Evolutionary conservation across 2,113 vertebrate species (phyloP).

Genomic region (Elachura formosa): DNA sequence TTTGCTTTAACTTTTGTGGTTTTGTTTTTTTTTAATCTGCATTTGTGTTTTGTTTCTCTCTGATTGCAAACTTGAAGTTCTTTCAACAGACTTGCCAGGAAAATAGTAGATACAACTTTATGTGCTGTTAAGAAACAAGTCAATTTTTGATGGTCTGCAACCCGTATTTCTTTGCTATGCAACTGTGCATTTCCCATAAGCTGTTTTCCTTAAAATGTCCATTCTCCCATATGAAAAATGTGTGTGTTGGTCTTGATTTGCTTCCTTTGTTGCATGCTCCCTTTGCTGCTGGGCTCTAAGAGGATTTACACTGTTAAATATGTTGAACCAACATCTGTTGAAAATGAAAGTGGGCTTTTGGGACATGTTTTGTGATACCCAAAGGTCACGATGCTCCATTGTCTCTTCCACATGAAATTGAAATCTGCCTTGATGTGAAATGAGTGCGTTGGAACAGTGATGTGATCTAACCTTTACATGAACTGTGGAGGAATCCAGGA

Average conservation of each 20-base stretch:
- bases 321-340: constrained; percentile 21
- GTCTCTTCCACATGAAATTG: constrained; percentile 18
- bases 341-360: constrained; percentile 31
- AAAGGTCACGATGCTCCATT: background rate
- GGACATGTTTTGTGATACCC: background rate
- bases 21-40: background rate
- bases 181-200: background rate
- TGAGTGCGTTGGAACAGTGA: background rate
- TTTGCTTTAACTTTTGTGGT: background rate
- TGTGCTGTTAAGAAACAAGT: background rate
- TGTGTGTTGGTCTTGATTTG: background rate
- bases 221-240: background rate
- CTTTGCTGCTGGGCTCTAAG: background rate
- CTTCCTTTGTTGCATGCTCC: background rate
- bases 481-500: constrained; percentile 31
- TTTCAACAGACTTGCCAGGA: background rate
- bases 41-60: background rate
- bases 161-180: background rate
- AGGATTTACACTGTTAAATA: constrained; percentile 32
- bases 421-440: background rate
- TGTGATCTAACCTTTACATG: constrained; percentile 44
- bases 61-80: background rate
- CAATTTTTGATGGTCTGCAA: background rate
- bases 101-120: background rate
- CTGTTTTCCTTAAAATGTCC: background rate